Evolutionary conservation across 2,113 vertebrate genomes (phyloP).

Genomic region (Heliornis fulica): DNA sequence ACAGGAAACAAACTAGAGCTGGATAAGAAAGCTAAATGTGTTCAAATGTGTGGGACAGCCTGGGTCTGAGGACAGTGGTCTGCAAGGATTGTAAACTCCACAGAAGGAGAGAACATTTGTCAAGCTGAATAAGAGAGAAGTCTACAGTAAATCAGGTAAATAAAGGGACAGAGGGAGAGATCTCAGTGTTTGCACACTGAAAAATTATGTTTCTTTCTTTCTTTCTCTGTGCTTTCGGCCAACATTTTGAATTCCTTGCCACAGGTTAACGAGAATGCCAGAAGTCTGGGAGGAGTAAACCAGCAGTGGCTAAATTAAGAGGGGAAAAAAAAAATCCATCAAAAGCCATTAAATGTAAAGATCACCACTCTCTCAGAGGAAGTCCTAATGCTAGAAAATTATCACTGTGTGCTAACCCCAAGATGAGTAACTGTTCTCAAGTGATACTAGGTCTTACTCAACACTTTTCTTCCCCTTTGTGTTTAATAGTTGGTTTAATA

Average conservation of each 20-base stretch:
- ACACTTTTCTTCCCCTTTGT: not conserved
- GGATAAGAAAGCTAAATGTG: not conserved
- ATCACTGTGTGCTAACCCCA: not conserved
- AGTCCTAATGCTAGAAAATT: not conserved
- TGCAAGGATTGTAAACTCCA: not conserved
- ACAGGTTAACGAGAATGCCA: not conserved
- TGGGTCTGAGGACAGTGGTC: not conserved
- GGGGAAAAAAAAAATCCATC: not conserved
- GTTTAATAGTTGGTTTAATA: not conserved
- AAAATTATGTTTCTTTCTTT: not conserved
- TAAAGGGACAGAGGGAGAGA: not conserved
- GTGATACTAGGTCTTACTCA: not conserved
- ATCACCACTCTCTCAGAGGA: not conserved
- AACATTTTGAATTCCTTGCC: not conserved
- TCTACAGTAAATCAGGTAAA: not conserved
- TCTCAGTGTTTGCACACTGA: not conserved
- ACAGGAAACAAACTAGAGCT: not conserved
- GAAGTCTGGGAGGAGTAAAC: not conserved
- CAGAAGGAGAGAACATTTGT: not conserved
- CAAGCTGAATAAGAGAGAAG: not conserved
- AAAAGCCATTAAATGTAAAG: not conserved
- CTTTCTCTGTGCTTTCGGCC: accelerated
- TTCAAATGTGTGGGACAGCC: not conserved
- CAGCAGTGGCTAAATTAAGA: not conserved
- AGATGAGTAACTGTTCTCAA: not conserved